phyloP scores from a whole-genome alignment of 2,113 vertebrate genomes.

The Merops nubicus region DNA sequence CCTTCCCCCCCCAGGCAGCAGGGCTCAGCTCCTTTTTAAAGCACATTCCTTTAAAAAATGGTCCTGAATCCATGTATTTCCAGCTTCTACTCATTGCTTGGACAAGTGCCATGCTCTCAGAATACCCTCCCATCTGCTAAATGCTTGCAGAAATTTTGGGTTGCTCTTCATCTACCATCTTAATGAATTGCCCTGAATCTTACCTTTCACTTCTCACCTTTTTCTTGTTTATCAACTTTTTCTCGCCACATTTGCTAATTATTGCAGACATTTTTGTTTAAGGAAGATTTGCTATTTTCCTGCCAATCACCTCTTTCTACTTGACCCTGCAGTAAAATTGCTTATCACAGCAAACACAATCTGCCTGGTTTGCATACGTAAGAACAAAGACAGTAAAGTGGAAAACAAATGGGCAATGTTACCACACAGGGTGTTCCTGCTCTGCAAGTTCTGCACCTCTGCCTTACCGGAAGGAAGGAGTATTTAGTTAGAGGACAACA shows the following conservation, averaged over 20 bases:
- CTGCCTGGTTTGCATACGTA: background rate
- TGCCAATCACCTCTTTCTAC: background rate
- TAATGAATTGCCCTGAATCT: slow-evolving; percentile 27
- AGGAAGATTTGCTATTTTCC: slow-evolving; percentile 26
- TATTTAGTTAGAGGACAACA: background rate
- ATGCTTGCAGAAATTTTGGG: background rate
- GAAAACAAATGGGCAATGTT: background rate
- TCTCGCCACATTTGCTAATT: background rate
- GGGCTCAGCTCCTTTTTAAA: background rate
- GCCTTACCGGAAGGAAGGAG: background rate
- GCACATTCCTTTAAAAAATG: no score
- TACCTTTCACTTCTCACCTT: slow-evolving; percentile 2
- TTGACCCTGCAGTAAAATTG: background rate
- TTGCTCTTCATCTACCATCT: background rate
- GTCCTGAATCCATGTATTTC: background rate
- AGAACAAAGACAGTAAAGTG: background rate
- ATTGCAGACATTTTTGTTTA: background rate
- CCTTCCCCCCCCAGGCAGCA: fast-evolving
- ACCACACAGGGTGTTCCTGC: fast-evolving
- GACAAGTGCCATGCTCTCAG: background rate
- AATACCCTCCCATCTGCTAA: slow-evolving; percentile 5
- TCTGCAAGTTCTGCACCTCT: background rate
- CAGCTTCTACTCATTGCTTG: background rate
- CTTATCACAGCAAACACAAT: background rate
- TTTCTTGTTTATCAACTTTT: background rate